Conservation (phyloP, 2,113 vertebrate species). For the Muntiacus muntjak region DNA sequence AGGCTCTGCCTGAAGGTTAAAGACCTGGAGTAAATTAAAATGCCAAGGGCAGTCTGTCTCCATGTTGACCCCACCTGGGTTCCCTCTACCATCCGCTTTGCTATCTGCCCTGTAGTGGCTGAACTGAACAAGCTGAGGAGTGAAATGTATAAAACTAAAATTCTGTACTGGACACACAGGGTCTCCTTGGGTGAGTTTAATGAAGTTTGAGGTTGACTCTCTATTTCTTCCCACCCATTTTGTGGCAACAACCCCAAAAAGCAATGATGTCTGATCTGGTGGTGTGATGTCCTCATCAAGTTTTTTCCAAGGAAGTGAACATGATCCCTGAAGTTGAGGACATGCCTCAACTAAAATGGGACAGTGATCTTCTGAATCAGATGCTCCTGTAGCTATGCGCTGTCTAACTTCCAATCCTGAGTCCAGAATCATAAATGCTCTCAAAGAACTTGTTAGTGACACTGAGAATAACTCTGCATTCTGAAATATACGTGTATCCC, state of each 20-base stretch:
- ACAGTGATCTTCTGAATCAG: not conserved
- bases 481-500: not conserved
- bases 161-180: not conserved
- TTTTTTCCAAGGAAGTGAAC: not conserved
- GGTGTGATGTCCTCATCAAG: not conserved
- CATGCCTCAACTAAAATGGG: not conserved
- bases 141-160: not conserved
- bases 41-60: not conserved
- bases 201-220: not conserved
- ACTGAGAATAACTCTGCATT: not conserved
- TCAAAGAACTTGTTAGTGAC: not conserved
- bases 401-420: not conserved
- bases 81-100: not conserved
- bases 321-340: not conserved
- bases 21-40: slow-evolving; percentile 44
- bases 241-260: not conserved
- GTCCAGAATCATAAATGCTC: not conserved
- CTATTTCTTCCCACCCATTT: not conserved
- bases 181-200: not conserved
- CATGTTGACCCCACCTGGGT: not conserved
- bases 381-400: not conserved
- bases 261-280: not conserved
- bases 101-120: not conserved
- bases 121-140: not conserved
- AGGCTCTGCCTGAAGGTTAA: slow-evolving; percentile 18